Conservation (phyloP, 2,113 vertebrate species). For the Aspidoscelis tigris region DNA sequence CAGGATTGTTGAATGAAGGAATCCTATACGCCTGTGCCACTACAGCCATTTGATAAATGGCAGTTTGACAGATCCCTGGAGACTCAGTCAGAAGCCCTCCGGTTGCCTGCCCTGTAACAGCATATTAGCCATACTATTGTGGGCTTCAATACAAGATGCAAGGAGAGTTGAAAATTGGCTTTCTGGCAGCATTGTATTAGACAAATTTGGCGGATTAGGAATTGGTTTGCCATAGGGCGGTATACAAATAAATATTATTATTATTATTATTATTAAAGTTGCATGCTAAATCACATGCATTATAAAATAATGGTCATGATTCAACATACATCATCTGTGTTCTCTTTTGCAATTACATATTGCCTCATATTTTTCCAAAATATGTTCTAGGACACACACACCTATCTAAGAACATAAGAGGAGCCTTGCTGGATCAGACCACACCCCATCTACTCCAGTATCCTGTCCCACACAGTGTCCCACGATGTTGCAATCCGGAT, state of each 20-base stretch:
- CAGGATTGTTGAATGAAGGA: no score
- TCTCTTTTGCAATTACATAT: not conserved
- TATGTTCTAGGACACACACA: not conserved
- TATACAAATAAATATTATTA: no score
- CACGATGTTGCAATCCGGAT: no score
- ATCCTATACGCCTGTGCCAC: no score
- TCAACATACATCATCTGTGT: not conserved
- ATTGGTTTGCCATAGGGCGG: no score
- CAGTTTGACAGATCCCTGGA: not conserved
- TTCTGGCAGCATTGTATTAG: not conserved
- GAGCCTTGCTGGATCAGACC: no score
- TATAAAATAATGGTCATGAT: not conserved
- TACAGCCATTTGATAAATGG: no score
- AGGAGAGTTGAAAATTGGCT: not conserved
- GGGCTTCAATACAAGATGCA: not conserved
- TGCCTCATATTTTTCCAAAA: not conserved
- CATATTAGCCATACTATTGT: not conserved
- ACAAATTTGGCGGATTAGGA: not conserved
- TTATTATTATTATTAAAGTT: no score
- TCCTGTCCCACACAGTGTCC: no score
- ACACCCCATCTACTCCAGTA: no score
- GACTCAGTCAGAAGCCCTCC: not conserved
- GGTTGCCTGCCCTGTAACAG: not conserved
- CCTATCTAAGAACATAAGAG: no score
- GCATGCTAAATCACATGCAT: not conserved